Evolutionary conservation across 2,113 vertebrate species (phyloP), one percentile per base, ranked within the genome.

Genomic region (Stercorarius parasiticus): DNA sequence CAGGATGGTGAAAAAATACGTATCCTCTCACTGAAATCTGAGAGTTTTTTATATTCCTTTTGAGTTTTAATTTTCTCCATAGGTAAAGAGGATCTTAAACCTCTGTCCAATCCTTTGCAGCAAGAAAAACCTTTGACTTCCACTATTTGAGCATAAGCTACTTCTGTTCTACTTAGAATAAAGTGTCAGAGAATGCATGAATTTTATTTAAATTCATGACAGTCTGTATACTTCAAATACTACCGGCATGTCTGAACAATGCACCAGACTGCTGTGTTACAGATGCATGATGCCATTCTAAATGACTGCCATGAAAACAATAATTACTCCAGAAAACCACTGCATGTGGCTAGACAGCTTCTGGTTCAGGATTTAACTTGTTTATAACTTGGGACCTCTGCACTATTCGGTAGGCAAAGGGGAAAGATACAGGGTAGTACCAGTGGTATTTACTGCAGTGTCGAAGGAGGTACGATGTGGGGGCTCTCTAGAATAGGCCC

Each of bases 191-290:
- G 81, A 82, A 95, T 82, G 73, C 58, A 93, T 65, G 45, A 85
- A 93, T 92, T 91, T 94, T 90, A 84, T 88, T 91, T 72, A 87
- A 96, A 94, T 82, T 95, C 89, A 85, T 87, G 83, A 89, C 67
- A 90, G 62, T 78, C 79, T 92, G 80, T 79, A 82, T 79, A 79
- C 13, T 91, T 76, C 83, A 72, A 87, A 72, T 65, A 84, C 73
- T n/a, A 72, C 8, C 62, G 52, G 12, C 64, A 45, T 27, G 22
- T 77, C 80, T 92, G 91, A 95, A 96, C 93, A 96, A 91, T 84
- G 73, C 65, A 69, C 55, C 81, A 71, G 61, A 87, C 84, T 93
- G 89, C 83, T 93, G 65, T 77, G 70, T 91, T 96, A 87, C 94
- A 94, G 94, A 88, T 58, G 72, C 52, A 40, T n/a, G 65, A 94